phyloP scores from a whole-genome alignment of 2,888 invertebrate genomes.

The Zelleria hepariella region DNA sequence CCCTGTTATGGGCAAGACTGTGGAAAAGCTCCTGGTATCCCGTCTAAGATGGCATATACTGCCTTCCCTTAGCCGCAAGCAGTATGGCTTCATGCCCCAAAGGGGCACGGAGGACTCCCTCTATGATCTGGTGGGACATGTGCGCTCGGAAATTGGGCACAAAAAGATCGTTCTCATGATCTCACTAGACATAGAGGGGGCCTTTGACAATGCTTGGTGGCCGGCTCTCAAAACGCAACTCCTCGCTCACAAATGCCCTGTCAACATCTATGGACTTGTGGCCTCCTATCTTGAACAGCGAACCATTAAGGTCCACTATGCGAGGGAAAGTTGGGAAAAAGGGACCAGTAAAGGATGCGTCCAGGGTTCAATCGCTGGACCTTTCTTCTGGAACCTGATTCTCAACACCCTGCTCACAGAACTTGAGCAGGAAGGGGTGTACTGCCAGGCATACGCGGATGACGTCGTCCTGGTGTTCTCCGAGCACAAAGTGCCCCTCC shows the following conservation, averaged over 20 bases:
- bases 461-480: background rate
- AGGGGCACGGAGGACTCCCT: slow-evolving; percentile 7
- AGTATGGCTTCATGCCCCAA: no score
- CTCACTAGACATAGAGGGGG: slow-evolving; percentile 11
- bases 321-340: background rate
- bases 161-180: slow-evolving; percentile 1
- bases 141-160: background rate
- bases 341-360: background rate
- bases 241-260: background rate
- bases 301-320: background rate
- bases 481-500: background rate
- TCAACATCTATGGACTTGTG: background rate
- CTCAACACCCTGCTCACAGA: background rate
- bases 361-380: no score
- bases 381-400: background rate
- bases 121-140: background rate
- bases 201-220: slow-evolving; percentile 16
- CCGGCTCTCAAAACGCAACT: background rate
- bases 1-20: slow-evolving; percentile 6
- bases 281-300: background rate
- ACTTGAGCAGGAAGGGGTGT: no score
- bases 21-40: slow-evolving; percentile 6
- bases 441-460: background rate
- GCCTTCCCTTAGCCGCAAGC: background rate
- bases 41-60: slow-evolving; percentile 1